Evolutionary conservation across 2,888 invertebrate genomes (phyloP).

Genomic region (Cephus runcator): DNA sequence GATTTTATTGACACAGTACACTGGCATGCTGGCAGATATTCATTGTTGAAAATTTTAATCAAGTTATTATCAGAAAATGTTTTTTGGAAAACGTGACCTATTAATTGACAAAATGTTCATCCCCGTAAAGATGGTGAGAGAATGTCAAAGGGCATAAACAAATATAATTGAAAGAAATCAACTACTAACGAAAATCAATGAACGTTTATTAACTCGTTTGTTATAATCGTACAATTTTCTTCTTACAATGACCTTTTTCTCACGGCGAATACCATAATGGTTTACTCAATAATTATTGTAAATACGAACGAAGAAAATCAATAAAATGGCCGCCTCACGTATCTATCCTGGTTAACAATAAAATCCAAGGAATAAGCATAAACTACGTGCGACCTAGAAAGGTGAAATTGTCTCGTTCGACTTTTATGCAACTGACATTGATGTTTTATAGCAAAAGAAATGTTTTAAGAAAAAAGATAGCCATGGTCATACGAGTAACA

Average conservation of each 20-base stretch:
- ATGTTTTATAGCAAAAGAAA: neutral
- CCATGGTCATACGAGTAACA: neutral
- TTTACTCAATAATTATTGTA: no score
- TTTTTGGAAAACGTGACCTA: neutral
- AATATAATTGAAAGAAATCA: neutral
- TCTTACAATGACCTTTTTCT: no score
- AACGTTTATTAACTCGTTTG: neutral
- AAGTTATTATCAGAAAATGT: neutral
- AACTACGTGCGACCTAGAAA: slow-evolving; percentile 4
- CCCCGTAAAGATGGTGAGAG: neutral
- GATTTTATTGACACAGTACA: neutral
- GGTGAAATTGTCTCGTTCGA: slow-evolving; percentile 3
- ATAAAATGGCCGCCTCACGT: neutral
- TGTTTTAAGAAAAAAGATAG: neutral
- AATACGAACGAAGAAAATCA: no score
- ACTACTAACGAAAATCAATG: neutral
- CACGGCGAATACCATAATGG: no score
- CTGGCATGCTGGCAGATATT: neutral
- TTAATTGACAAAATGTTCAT: neutral
- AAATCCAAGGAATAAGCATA: neutral
- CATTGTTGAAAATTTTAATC: neutral
- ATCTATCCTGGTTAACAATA: neutral
- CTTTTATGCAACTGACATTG: neutral
- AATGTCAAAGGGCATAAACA: neutral
- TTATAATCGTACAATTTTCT: neutral